Conservation (phyloP, 2,797 vertebrate genomes). For the Sebastes baramenuke region DNA sequence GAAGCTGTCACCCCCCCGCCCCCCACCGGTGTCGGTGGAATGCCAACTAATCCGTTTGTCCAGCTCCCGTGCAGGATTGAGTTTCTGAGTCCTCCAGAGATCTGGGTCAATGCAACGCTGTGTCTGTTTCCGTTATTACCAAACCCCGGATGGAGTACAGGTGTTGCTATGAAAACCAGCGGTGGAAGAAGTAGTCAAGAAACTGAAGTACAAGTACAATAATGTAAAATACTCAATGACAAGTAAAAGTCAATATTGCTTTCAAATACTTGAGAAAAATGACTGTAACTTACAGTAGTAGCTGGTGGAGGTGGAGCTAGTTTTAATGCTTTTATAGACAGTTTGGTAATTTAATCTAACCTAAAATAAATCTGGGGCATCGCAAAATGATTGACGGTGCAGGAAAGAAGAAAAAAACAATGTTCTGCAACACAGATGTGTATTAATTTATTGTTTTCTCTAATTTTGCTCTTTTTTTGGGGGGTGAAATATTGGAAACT, state of each 20-base stretch:
- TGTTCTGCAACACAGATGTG: background rate
- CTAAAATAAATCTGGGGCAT: background rate
- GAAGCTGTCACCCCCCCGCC: background rate
- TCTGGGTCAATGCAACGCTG: conserved; percentile 66
- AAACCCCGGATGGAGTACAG: conserved; percentile 11
- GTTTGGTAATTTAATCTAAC: background rate
- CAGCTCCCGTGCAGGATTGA: conserved; percentile 60
- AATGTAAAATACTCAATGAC: background rate
- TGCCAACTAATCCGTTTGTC: conserved; percentile 66
- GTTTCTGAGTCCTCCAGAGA: conserved; percentile 67
- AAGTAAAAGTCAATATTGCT: background rate
- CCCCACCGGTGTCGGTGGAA: conserved; percentile 60
- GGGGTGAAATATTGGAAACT: background rate
- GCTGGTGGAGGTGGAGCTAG: background rate
- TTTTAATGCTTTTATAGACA: background rate
- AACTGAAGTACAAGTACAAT: background rate
- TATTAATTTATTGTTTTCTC: background rate
- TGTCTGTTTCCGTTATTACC: conserved; percentile 8
- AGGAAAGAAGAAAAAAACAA: background rate
- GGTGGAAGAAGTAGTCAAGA: background rate
- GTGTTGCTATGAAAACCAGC: background rate
- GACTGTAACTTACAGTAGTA: background rate
- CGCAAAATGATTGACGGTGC: background rate
- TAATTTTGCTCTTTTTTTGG: rapidly evolving
- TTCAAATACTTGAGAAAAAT: background rate